A percentile compares a stretch with the other conserved stretches of the same genome.
Evolutionary conservation across 2,888 invertebrate species (phyloP).

Genomic region (Drosophila parthenogenetica): DNA sequence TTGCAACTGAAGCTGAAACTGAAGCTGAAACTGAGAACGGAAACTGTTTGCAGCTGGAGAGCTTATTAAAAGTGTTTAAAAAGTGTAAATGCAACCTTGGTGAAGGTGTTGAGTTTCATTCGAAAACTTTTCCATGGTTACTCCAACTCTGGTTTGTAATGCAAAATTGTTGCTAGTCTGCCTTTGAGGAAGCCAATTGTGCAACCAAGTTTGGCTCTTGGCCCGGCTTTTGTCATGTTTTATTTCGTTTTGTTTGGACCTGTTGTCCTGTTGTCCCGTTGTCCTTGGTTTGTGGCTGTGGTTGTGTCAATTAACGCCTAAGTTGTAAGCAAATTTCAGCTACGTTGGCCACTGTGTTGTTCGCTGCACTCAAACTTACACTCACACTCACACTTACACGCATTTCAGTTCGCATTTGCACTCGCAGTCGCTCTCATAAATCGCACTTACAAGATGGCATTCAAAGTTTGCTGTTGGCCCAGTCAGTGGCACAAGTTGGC

Average conservation of each 20-base stretch:
- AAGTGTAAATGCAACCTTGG: constrained; percentile 45
- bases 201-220: constrained; percentile 54
- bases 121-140: constrained; percentile 59
- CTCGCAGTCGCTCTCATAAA: constrained; percentile 65
- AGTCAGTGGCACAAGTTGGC: constrained; percentile 24
- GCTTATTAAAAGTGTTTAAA: constrained; percentile 56
- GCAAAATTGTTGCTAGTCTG: constrained; percentile 42
- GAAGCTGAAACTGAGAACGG: constrained; percentile 1
- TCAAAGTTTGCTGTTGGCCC: constrained; percentile 56
- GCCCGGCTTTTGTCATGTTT: constrained; percentile 39
- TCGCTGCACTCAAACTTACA: constrained; percentile 35
- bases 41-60: constrained; percentile 8
- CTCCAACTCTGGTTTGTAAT: constrained; percentile 23
- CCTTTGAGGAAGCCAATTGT: constrained; percentile 67
- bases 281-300: constrained; percentile 31
- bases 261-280: constrained; percentile 8
- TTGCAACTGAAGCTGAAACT: constrained; percentile 11
- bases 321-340: constrained; percentile 78
- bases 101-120: constrained; percentile 77
- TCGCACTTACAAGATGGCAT: constrained; percentile 70
- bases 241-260: constrained; percentile 37
- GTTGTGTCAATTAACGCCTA: constrained; percentile 77
- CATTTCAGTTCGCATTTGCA: constrained; percentile 50
- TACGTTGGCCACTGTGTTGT: constrained; percentile 63
- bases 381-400: constrained; percentile 67